Base-by-base conservation (phyloP, 2,113 vertebrate species). In the Hassar affinis region DNA sequence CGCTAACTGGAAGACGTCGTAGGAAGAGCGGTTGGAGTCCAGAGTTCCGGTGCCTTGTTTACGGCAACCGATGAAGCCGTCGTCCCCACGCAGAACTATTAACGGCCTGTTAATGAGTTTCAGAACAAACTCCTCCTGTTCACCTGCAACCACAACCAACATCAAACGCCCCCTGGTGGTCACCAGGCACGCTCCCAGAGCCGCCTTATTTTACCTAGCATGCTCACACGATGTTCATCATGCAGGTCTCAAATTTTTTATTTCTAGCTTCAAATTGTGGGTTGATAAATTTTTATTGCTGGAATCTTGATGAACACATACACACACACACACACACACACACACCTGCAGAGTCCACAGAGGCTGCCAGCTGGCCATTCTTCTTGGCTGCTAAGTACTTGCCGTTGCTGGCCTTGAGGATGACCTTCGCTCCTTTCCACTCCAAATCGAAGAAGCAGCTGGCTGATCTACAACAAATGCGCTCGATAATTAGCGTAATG, bases 21-120 rank as follows among this genome's bases (percentile, higher is more conserved):
- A 99, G 51, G 94, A 97, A 25, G 98, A 97, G 22, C 97, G 95
- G 90, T 98, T 99, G 72, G 95, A 96, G 62, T 99, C 97, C 81
- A 99, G 88, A 11, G 95, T 98, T n/a, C 95, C 94, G 0, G 94
- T 95, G 45, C 93, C 93, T 45, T 96, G 92, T 90, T 97, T 98
- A n/a, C 98, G 96, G 88, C 95, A 96, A 17, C 96, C 97, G 0
- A 99, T 99, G 91, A 99, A 99, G n/a, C 98, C 98, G 0, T 98
- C 96, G 84, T 99, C 97, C 0, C 98, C 97, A 0, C 97, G 97
- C 8, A 99, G 93, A 72, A 99, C 98, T 0, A 99, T 97, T 88
- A 99, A 94, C 30, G 98, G 98, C 17, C 97, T 93, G 91, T 99
- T 99, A 88, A 99, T 98, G 57, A 99, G 96, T 90, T 98, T 98